These are phyloP conservation scores for Caenorhabditis imperialis DNA, from an alignment of 2,888 invertebrate species.

Conservation along the genomic window DNA sequence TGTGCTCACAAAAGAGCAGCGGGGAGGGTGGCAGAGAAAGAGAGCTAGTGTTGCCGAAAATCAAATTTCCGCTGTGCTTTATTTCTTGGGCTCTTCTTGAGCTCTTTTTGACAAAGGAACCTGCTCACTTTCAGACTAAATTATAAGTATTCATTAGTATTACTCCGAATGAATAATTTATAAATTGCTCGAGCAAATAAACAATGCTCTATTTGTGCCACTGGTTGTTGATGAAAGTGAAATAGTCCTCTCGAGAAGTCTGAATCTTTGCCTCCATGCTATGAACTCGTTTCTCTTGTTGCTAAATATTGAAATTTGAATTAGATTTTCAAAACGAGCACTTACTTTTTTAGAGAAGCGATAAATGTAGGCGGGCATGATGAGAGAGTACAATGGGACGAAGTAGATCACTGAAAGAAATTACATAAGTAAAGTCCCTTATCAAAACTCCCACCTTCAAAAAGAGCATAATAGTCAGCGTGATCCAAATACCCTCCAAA, in stretches of 20 bases:
- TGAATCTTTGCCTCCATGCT: slow-evolving; percentile 22
- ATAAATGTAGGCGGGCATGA: slow-evolving; percentile 40
- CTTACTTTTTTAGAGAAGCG: slow-evolving; percentile 22
- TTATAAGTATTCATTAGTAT: too few relatives aligned
- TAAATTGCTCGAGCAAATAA: too few relatives aligned
- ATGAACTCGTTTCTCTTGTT: slow-evolving; percentile 7
- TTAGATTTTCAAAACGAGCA: not conserved
- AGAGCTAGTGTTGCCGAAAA: not conserved
- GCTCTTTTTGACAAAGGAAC: too few relatives aligned
- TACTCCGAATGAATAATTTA: too few relatives aligned
- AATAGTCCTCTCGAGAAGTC: slow-evolving; percentile 23
- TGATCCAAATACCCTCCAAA: slow-evolving; percentile 21
- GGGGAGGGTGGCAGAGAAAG: not conserved
- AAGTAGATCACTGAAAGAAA: slow-evolving; percentile 42
- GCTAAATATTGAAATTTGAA: slow-evolving; percentile 13
- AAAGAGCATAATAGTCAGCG: slow-evolving; percentile 40
- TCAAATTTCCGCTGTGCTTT: not conserved
- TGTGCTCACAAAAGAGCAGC: slow-evolving; percentile 3
- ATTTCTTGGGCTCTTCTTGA: too few relatives aligned
- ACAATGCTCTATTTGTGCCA: slow-evolving; percentile 32
- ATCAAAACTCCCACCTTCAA: slow-evolving; percentile 24
- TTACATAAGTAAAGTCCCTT: not conserved
- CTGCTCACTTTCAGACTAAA: too few relatives aligned
- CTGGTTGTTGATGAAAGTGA: slow-evolving; percentile 28
- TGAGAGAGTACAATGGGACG: slow-evolving; percentile 39